A percentile compares a stretch with the other conserved stretches of the same genome.
These are phyloP conservation scores for Spinus olivaceus DNA, from an alignment of 2,797 vertebrate species.

Conservation along the genomic window DNA sequence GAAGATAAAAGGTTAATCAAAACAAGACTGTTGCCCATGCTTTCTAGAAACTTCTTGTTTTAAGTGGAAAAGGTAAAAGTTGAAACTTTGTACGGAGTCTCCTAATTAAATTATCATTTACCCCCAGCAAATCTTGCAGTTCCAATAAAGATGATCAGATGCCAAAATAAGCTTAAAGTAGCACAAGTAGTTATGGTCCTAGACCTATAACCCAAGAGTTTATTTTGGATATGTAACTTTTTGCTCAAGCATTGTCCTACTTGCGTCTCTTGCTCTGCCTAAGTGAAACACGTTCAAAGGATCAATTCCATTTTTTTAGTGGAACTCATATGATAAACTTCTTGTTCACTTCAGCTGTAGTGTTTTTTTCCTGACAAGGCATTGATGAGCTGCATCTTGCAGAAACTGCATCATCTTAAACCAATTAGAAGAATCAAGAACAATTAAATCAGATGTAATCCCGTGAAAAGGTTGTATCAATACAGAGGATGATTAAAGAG, in stretches of 20 bases:
- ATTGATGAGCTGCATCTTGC: not conserved
- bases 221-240: not conserved
- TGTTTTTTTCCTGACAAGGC: not conserved
- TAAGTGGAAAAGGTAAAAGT: constrained; percentile 71
- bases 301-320: not conserved
- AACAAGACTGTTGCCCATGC: constrained; percentile 66
- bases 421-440: not conserved
- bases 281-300: constrained; percentile 1
- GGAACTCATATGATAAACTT: not conserved
- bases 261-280: not conserved
- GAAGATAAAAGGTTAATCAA: constrained; percentile 73
- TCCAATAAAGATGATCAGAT: constrained; percentile 50
- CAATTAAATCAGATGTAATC: not conserved
- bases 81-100: constrained; percentile 55
- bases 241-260: not conserved
- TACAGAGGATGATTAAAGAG: not conserved
- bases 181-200: not conserved
- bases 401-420: not conserved
- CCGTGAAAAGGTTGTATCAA: not conserved
- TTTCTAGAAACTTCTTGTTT: constrained; percentile 61
- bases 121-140: constrained; percentile 5
- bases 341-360: not conserved
- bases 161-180: constrained; percentile 21
- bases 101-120: constrained; percentile 68
- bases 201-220: not conserved